Percentiles rank a stretch among this genome's conserved stretches.
phyloP scores from a whole-genome alignment of 2,113 vertebrate genomes.

The Daubentonia madagascariensis region DNA sequence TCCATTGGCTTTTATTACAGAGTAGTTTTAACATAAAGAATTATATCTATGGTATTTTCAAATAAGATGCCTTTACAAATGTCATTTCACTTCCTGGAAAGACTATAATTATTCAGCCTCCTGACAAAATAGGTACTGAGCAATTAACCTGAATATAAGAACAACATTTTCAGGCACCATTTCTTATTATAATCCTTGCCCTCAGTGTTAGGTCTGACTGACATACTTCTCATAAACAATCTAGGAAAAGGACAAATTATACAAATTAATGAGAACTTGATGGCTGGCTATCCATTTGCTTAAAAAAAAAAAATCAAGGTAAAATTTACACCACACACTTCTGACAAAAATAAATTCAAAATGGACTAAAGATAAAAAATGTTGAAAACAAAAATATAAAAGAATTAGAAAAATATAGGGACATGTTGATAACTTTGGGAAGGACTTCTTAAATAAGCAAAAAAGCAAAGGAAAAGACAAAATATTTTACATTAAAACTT shows the following conservation, averaged over 20 bases:
- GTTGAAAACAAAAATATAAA: background rate
- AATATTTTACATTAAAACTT: background rate
- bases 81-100: background rate
- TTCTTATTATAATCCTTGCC: background rate
- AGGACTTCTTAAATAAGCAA: background rate
- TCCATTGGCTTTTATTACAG: background rate
- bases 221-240: background rate
- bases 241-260: background rate
- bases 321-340: background rate
- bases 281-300: background rate
- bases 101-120: background rate
- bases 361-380: background rate
- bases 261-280: background rate
- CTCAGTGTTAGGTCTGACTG: background rate
- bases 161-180: background rate
- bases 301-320: background rate
- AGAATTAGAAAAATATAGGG: background rate
- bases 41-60: background rate
- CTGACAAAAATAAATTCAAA: background rate
- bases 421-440: background rate
- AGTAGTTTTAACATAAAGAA: background rate
- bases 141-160: background rate
- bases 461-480: background rate
- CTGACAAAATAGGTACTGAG: background rate
- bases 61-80: background rate